Evolutionary conservation across 2,888 invertebrate species (phyloP).

Genomic region (Drosophila acutilabella): DNA sequence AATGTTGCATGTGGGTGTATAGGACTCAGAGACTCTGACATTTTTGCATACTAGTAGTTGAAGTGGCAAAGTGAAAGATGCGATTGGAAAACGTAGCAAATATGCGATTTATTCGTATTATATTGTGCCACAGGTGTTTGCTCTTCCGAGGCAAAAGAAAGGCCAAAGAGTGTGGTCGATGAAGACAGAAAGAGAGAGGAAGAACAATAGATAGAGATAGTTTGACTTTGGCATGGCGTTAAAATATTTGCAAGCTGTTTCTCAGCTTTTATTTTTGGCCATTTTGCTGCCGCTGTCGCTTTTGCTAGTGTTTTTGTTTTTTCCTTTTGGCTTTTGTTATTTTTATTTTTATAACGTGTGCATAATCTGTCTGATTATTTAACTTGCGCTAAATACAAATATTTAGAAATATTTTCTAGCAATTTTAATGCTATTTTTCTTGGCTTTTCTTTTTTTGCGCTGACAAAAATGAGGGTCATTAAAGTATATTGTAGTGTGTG

Average conservation of each 20-base stretch:
- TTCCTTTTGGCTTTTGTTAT: constrained; percentile 56
- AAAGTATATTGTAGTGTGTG: constrained; percentile 46
- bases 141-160: constrained; percentile 11
- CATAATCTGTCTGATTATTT: constrained; percentile 79
- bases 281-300: constrained; percentile 47
- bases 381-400: constrained; percentile 81
- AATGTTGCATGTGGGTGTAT: constrained; percentile 45
- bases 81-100: constrained; percentile 34
- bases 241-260: constrained; percentile 67
- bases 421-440: constrained; percentile 75
- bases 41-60: constrained; percentile 23
- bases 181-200: not conserved
- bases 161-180: constrained; percentile 6
- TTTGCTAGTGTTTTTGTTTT: constrained; percentile 33
- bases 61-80: constrained; percentile 21
- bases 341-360: constrained; percentile 62
- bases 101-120: constrained; percentile 24
- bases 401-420: constrained; percentile 74
- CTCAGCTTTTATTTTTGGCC: constrained; percentile 60
- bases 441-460: constrained; percentile 51
- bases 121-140: constrained; percentile 54
- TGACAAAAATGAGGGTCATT: constrained; percentile 72
- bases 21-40: not conserved
- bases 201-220: not conserved
- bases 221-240: constrained; percentile 58